Evolutionary conservation across 2,888 invertebrate species (phyloP), one percentile per base, ranked within the genome.

Genomic region (Gortyna flavago): DNA sequence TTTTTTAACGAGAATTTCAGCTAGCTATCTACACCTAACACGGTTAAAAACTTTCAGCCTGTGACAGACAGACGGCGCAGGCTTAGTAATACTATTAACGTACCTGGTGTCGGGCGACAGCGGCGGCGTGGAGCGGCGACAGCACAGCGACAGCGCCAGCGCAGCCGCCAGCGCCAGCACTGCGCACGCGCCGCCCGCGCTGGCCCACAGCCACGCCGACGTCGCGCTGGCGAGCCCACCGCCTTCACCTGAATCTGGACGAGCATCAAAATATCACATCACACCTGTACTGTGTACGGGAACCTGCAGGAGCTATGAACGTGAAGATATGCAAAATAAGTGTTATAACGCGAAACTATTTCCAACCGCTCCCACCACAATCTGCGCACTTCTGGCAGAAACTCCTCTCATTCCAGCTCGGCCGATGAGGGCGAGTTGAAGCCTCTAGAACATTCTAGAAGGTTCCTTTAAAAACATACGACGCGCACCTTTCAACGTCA

Each of bases 191-290:
- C 95, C 95, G 87, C 96, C 96, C 81, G 96, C 96, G 75, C 92
- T 92, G 13, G 96, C 96, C 96, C 96, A 96, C 93, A 96, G 93
- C 96, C 96, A 96, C 81, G 95, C 96, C 7, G 95, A 94, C 82
- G 96, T 95, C 2, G 95, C 95, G 80, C 92, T 89, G 64, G 95
- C 94, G 79, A 95, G 90, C 9, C 95, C 95, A 4, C 92, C 94
- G 85, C 95, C 94, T 73, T 92, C 94, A 70, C 94, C 94, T 44
- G 91, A 86, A 84, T 94, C 95, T 93, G 90, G 54, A 11, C 9
- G 4, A 41, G 21, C 35, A n/a, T 1, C 18, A 18, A 5, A 8
- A 54, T 72, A 51, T 72, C 48, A 68, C 38, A 38, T 29, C 69
- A 72, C 68, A 38, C 11, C 35, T 48, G n/a, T 6, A 68, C 1